These are phyloP conservation scores for Arctopsyche grandis DNA, from an alignment of 1,140 invertebrate species.

Conservation along the genomic window DNA sequence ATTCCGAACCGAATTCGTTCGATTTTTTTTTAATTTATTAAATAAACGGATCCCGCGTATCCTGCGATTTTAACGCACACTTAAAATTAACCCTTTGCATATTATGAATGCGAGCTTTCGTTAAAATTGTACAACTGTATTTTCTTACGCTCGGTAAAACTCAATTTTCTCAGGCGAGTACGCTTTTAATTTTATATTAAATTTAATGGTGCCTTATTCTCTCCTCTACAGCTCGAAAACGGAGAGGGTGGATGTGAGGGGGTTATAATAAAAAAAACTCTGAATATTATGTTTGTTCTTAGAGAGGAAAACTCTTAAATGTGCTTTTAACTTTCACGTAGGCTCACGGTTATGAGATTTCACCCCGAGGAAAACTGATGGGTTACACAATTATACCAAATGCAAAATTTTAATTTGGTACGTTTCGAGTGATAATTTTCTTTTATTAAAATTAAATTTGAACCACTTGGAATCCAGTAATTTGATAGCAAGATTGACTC, in stretches of 20 bases:
- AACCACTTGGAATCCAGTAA: too few relatives aligned
- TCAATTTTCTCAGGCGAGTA: conserved; percentile 23
- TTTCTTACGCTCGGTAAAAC: background rate
- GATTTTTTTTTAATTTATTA: too few relatives aligned
- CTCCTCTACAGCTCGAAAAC: background rate
- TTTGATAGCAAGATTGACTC: too few relatives aligned
- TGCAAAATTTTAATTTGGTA: conserved; percentile 14
- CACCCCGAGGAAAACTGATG: background rate
- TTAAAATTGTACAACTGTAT: background rate
- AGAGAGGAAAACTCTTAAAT: conserved; percentile 10
- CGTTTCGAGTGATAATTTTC: too few relatives aligned
- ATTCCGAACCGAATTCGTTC: background rate
- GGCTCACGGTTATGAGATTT: conserved; percentile 39
- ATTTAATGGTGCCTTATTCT: conserved; percentile 25
- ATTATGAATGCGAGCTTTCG: background rate
- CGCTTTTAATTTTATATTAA: conserved; percentile 38
- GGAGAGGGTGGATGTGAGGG: background rate
- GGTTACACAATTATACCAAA: conserved; percentile 11
- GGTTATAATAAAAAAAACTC: conserved; percentile 21
- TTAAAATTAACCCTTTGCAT: background rate
- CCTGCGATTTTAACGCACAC: too few relatives aligned
- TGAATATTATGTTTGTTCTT: conserved; percentile 33
- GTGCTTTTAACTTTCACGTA: conserved; percentile 25
- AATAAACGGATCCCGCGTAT: too few relatives aligned
- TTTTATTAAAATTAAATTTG: too few relatives aligned